A percentile compares a stretch with the other conserved stretches of the same genome.
phyloP scores from a whole-genome alignment of 2,113 vertebrate species.

The Stictonetta naevosa region DNA sequence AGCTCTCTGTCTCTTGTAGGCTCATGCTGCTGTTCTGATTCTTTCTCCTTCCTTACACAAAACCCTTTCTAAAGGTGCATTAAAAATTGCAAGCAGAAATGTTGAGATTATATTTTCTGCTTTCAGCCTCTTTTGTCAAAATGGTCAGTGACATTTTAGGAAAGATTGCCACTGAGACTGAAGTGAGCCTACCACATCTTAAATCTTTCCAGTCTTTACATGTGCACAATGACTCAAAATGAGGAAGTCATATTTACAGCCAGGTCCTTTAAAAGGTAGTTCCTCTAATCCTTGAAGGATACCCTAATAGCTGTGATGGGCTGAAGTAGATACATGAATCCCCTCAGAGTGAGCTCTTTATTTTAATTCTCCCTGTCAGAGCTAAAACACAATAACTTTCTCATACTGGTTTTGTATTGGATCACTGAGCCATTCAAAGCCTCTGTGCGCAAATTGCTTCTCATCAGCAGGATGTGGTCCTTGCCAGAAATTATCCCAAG shows the following conservation, averaged over 20 bases:
- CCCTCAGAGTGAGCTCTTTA: background rate
- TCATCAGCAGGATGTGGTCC: background rate
- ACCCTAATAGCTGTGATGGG: background rate
- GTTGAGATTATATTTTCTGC: background rate
- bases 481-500: background rate
- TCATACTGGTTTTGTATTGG: background rate
- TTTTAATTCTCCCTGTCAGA: constrained; percentile 5
- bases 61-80: background rate
- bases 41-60: background rate
- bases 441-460: background rate
- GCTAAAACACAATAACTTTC: background rate
- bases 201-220: background rate
- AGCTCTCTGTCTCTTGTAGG: background rate
- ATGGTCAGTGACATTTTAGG: background rate
- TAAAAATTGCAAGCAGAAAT: background rate
- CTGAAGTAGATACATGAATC: background rate
- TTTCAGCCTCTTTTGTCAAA: background rate
- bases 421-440: background rate
- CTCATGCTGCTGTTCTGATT: background rate
- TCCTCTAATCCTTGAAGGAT: constrained; percentile 2
- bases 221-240: background rate
- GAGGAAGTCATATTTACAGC: background rate
- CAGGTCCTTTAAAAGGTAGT: background rate
- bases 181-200: background rate
- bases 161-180: background rate